phyloP scores from a whole-genome alignment of 92 coral and sea anemone genomes.

The Palythoa grandiflora region DNA sequence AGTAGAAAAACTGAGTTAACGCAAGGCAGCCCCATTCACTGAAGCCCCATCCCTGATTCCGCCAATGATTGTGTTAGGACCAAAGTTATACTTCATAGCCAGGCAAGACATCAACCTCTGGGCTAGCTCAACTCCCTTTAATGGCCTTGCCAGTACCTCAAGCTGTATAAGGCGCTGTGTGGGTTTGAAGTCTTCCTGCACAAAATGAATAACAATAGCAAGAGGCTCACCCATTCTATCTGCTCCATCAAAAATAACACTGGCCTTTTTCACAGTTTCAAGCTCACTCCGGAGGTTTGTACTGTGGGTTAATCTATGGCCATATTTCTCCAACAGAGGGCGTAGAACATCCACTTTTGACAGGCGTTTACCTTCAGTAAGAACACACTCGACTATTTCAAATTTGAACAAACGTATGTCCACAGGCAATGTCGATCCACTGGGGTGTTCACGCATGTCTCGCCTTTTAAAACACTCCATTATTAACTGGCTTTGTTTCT shows the following conservation, averaged over 20 bases:
- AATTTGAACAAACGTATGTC: constrained; percentile 48
- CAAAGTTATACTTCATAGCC: constrained; percentile 31
- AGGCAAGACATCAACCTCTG: constrained; percentile 52
- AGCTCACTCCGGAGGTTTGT: constrained; percentile 7
- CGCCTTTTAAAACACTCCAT: constrained; percentile 54
- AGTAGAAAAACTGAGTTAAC: constrained; percentile 16
- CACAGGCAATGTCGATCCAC: constrained; percentile 53
- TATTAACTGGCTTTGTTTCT: background rate
- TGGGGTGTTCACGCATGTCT: constrained; percentile 56
- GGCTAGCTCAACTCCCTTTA: constrained; percentile 42
- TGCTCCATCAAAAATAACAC: background rate
- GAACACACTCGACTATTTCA: constrained; percentile 55
- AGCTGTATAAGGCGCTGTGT: constrained; percentile 44
- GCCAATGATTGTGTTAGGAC: constrained; percentile 27
- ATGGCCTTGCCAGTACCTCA: constrained; percentile 42
- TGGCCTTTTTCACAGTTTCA: background rate
- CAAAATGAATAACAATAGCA: constrained; percentile 31
- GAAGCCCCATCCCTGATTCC: constrained; percentile 40
- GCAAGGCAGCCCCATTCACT: background rate
- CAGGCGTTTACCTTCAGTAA: constrained; percentile 41
- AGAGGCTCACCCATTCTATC: constrained; percentile 22
- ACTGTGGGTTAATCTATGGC: constrained; percentile 34
- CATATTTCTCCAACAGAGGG: constrained; percentile 52
- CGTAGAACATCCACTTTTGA: constrained; percentile 57
- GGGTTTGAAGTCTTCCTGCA: constrained; percentile 38